These are phyloP conservation scores for Atractosteus spatula DNA, from an alignment of 2,113 vertebrate species.

Conservation along the genomic window DNA sequence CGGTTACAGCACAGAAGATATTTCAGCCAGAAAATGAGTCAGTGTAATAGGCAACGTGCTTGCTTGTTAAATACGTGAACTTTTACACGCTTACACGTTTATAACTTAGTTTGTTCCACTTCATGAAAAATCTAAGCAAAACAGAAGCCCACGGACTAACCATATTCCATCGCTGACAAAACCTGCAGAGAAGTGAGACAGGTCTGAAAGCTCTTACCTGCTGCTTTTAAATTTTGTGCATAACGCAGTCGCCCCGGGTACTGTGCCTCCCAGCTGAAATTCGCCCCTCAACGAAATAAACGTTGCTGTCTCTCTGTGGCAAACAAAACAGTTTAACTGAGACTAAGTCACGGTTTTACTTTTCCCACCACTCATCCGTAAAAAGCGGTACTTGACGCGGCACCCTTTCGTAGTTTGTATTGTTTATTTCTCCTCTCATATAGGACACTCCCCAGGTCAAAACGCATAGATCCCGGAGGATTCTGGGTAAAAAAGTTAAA, in stretches of 20 bases:
- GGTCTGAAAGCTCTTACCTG: not conserved
- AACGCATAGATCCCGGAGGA: not conserved
- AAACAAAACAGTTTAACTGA: not conserved
- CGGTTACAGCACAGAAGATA: too few relatives aligned
- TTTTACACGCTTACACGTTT: too few relatives aligned
- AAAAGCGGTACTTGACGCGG: slow-evolving; percentile 18
- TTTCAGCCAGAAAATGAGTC: too few relatives aligned
- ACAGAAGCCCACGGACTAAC: not conserved
- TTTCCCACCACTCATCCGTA: not conserved
- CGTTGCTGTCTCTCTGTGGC: not conserved
- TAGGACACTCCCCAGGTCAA: not conserved
- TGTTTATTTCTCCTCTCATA: not conserved
- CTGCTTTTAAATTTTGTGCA: not conserved
- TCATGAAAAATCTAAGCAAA: not conserved
- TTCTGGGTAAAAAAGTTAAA: slow-evolving; percentile 20
- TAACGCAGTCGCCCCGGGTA: not conserved
- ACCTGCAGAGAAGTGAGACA: not conserved
- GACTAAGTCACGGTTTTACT: not conserved
- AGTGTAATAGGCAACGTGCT: too few relatives aligned
- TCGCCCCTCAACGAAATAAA: too few relatives aligned
- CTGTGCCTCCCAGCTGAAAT: not conserved
- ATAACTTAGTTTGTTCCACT: too few relatives aligned
- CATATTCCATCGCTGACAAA: not conserved
- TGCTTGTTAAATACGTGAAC: too few relatives aligned
- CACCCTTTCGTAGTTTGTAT: not conserved